phyloP scores from a whole-genome alignment of 2,888 invertebrate species.

The Oeneis ivallda region DNA sequence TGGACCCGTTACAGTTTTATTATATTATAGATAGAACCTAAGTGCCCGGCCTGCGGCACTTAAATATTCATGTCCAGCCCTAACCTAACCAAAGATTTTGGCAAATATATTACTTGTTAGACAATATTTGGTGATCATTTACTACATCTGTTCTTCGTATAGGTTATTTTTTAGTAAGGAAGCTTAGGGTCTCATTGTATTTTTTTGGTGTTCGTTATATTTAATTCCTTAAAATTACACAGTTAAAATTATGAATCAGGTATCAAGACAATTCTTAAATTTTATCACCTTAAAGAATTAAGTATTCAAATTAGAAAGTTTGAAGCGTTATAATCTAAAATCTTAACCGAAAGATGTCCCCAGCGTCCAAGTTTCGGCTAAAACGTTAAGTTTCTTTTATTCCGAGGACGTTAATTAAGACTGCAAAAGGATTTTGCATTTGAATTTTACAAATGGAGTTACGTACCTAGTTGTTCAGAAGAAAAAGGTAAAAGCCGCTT shows the following conservation, averaged over 20 bases:
- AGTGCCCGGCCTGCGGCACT: too few relatives aligned
- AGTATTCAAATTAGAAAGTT: constrained; percentile 9
- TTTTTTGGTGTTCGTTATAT: too few relatives aligned
- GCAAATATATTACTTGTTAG: too few relatives aligned
- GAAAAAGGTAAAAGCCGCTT: constrained; percentile 2
- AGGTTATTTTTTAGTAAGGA: too few relatives aligned
- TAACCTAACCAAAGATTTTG: too few relatives aligned
- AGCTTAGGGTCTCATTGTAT: too few relatives aligned
- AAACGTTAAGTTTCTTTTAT: constrained; percentile 6
- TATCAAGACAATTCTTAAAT: not conserved
- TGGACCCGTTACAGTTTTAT: too few relatives aligned
- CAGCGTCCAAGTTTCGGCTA: not conserved
- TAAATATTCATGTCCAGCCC: too few relatives aligned
- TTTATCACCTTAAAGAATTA: not conserved
- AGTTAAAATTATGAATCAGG: not conserved
- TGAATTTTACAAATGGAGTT: constrained; percentile 6
- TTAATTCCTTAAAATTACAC: too few relatives aligned
- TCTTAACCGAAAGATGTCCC: constrained; percentile 6
- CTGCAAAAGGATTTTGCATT: constrained; percentile 14
- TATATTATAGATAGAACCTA: too few relatives aligned
- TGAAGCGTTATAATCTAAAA: not conserved
- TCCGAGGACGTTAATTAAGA: constrained; percentile 12
- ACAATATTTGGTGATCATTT: too few relatives aligned
- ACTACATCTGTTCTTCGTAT: too few relatives aligned
- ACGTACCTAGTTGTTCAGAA: not conserved